Conservation (phyloP, 2,888 invertebrate species). For the Myathropa florea region DNA sequence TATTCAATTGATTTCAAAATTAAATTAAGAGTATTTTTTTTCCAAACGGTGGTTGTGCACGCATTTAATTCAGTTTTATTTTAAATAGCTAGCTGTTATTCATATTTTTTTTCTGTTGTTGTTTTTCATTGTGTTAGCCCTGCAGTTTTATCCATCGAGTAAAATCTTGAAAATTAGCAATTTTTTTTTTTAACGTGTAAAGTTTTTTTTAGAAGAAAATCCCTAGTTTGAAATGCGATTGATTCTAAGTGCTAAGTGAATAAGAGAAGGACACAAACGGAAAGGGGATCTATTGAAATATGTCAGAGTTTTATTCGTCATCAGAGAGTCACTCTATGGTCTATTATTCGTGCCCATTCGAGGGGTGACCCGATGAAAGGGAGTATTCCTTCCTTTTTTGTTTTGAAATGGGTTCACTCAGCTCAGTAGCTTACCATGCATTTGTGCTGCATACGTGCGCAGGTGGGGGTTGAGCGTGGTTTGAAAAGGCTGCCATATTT, state of each 20-base stretch:
- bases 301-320: too few relatives aligned
- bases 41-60: conserved; percentile 79
- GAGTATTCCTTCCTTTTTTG: too few relatives aligned
- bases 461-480: too few relatives aligned
- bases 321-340: too few relatives aligned
- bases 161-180: background rate
- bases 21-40: conserved; percentile 66
- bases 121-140: conserved; percentile 12
- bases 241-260: background rate
- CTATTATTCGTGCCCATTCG: too few relatives aligned
- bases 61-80: conserved; percentile 75
- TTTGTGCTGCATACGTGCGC: too few relatives aligned
- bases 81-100: conserved; percentile 49
- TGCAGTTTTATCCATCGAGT: background rate
- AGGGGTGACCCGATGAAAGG: too few relatives aligned
- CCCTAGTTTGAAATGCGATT: background rate
- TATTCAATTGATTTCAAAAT: conserved; percentile 62
- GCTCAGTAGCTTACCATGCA: too few relatives aligned
- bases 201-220: conserved; percentile 21
- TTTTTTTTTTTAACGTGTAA: background rate
- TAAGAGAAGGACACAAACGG: background rate
- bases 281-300: background rate
- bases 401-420: too few relatives aligned
- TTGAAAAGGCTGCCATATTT: too few relatives aligned
- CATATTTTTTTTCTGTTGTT: conserved; percentile 41